phyloP scores from a whole-genome alignment of 2,797 vertebrate species.

The Trachurus trachurus region DNA sequence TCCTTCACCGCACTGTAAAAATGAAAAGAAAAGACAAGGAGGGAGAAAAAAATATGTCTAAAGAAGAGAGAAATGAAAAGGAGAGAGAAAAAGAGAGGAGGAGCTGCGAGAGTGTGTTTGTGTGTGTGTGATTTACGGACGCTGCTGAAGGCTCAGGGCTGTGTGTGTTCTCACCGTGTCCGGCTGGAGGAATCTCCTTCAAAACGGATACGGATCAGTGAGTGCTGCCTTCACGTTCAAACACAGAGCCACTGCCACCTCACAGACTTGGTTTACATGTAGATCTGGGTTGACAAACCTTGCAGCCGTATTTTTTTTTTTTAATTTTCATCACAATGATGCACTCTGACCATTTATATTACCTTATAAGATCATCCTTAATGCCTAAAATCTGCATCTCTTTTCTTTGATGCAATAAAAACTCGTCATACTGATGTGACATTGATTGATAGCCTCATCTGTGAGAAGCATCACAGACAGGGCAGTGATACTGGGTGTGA shows the following conservation, averaged over 20 bases:
- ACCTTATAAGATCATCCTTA: background rate
- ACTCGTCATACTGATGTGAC: conserved; percentile 14
- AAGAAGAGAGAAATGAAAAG: conserved; percentile 58
- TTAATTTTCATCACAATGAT: conserved; percentile 8
- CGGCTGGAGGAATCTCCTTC: conserved; percentile 74
- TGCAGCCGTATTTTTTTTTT: background rate
- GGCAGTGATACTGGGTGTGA: conserved; percentile 19
- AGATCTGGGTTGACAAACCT: conserved; percentile 40
- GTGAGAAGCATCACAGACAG: conserved; percentile 14
- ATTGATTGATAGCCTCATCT: conserved; percentile 48
- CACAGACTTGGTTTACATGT: conserved; percentile 11
- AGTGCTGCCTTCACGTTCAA: conserved; percentile 48
- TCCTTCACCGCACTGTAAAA: conserved; percentile 77
- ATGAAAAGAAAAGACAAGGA: conserved; percentile 38
- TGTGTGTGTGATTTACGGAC: conserved; percentile 76
- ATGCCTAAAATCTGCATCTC: conserved; percentile 18
- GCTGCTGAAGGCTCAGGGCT: conserved; percentile 66
- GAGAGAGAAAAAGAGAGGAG: conserved; percentile 63
- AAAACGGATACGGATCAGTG: conserved; percentile 67
- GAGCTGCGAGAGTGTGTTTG: conserved; percentile 50
- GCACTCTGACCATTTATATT: background rate
- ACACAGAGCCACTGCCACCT: conserved; percentile 38
- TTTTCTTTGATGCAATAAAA: conserved; percentile 27
- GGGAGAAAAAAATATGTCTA: conserved; percentile 28
- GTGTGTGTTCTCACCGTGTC: conserved; percentile 65